A percentile compares a stretch with the other conserved stretches of the same genome.
phyloP scores from a whole-genome alignment of 2,888 invertebrate genomes.

The Leptinotarsa juncta region DNA sequence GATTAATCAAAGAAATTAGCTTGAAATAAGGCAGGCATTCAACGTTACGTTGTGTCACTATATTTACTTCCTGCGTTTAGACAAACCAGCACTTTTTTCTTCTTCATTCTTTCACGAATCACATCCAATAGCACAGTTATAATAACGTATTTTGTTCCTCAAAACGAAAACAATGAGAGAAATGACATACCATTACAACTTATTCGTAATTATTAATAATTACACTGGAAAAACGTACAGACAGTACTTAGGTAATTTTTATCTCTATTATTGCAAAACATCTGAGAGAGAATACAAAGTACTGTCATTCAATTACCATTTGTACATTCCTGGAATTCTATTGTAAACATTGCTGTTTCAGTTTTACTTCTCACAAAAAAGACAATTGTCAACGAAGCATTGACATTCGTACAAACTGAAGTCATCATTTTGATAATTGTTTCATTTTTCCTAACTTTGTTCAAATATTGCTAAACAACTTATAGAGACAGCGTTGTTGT shows the following conservation, averaged over 20 bases:
- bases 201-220: slow-evolving; percentile 22
- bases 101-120: not conserved
- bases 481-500: no score
- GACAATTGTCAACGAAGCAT: not conserved
- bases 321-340: slow-evolving; percentile 16
- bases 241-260: slow-evolving; percentile 16
- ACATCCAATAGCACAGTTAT: slow-evolving; percentile 12
- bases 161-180: slow-evolving; percentile 21
- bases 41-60: not conserved
- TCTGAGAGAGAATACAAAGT: slow-evolving; percentile 17
- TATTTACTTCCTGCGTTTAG: not conserved
- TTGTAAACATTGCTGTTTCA: slow-evolving; percentile 2
- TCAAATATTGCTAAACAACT: no score
- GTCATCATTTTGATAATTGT: no score
- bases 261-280: slow-evolving; percentile 24
- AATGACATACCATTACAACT: slow-evolving; percentile 22
- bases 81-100: not conserved
- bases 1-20: no score
- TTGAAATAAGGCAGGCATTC: no score
- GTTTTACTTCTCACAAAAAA: not conserved
- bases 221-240: slow-evolving; percentile 15
- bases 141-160: slow-evolving; percentile 17
- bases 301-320: slow-evolving; percentile 16
- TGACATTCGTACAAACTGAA: not conserved
- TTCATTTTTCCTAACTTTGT: no score